These are phyloP conservation scores for Mandrillus leucophaeus DNA, from an alignment of 2,113 vertebrate genomes.

Conservation along the genomic window DNA sequence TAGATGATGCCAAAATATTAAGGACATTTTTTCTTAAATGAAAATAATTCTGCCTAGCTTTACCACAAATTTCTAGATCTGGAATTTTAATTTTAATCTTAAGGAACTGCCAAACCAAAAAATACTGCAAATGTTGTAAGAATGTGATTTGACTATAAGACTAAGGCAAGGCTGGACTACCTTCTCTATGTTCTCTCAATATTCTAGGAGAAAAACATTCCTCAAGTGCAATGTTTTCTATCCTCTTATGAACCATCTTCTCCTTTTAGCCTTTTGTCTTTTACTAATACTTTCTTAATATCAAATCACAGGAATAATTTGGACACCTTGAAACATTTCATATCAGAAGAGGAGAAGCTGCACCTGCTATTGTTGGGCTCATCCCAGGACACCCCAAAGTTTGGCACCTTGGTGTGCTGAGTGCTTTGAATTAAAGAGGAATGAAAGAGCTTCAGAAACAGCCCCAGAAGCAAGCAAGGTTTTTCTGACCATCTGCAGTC, in stretches of 20 bases:
- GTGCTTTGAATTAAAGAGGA: background rate
- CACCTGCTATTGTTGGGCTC: background rate
- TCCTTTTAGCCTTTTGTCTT: background rate
- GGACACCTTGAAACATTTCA: background rate
- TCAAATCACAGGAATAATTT: background rate
- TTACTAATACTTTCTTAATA: background rate
- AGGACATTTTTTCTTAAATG: conserved; percentile 6
- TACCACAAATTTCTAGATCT: conserved; percentile 14
- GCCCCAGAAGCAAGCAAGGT: background rate
- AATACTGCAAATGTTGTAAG: background rate
- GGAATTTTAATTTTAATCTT: conserved; percentile 32
- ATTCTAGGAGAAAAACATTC: background rate
- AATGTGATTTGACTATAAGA: background rate
- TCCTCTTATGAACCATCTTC: background rate
- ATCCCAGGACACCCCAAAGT: background rate
- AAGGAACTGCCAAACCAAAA: background rate
- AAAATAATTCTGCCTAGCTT: conserved; percentile 18
- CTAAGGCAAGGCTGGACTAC: background rate
- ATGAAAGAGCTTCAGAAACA: background rate
- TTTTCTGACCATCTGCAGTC: background rate
- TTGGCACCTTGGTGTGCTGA: background rate
- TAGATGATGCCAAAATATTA: background rate
- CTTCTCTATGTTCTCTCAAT: background rate
- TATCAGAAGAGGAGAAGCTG: background rate
- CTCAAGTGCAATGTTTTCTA: background rate